phyloP scores from a whole-genome alignment of 2,797 vertebrate species.

The Sebastes wilsoni region DNA sequence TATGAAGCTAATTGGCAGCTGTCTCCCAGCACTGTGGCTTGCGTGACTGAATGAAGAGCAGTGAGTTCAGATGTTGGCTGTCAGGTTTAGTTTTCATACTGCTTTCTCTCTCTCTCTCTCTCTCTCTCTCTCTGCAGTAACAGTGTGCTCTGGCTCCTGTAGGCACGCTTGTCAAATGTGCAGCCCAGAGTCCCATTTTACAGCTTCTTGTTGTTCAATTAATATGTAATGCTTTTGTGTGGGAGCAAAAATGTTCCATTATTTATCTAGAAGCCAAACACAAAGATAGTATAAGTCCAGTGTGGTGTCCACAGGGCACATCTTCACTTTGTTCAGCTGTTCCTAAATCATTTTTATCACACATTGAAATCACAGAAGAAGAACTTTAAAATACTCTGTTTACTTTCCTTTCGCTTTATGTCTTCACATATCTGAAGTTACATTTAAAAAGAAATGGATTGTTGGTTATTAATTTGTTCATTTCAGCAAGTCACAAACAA shows the following conservation, averaged over 20 bases:
- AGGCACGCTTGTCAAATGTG: not conserved
- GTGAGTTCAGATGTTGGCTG: slow-evolving; percentile 11
- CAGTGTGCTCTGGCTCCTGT: not conserved
- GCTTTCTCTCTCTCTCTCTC: not conserved
- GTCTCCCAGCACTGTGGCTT: not conserved
- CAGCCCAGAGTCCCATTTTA: slow-evolving; percentile 26
- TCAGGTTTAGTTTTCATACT: not conserved
- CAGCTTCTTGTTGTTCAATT: slow-evolving; percentile 22
- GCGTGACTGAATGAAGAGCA: not conserved
- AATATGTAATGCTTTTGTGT: slow-evolving; percentile 41
- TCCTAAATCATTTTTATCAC: slow-evolving; percentile 9
- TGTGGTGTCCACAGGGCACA: not conserved
- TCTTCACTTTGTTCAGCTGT: not conserved
- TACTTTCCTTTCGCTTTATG: not conserved
- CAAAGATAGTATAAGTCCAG: slow-evolving; percentile 5
- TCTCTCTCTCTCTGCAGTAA: not conserved
- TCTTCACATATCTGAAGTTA: not conserved
- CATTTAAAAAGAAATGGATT: not conserved
- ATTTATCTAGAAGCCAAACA: slow-evolving; percentile 37
- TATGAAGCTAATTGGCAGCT: not conserved
- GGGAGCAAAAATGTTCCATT: slow-evolving; percentile 35
- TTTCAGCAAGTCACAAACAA: not conserved
- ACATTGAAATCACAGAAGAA: not conserved
- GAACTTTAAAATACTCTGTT: not conserved
- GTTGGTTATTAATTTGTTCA: not conserved